These are phyloP conservation scores for Apocrypta bakeri DNA, from an alignment of 1,140 invertebrate species.

Conservation along the genomic window DNA sequence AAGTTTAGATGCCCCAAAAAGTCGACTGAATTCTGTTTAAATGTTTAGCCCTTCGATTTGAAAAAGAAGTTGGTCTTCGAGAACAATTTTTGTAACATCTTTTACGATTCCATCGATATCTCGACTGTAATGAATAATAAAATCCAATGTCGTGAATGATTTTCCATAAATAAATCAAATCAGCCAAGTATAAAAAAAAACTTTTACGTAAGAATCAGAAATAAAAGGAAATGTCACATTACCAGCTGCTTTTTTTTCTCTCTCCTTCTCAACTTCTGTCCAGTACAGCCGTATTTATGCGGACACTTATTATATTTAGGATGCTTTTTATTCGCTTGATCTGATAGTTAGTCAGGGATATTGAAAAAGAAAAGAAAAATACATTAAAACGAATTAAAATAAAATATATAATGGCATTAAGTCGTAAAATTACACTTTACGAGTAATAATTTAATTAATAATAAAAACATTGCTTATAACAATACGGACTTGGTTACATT, in stretches of 20 bases:
- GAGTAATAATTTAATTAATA: too few species aligned
- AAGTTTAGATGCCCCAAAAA: not conserved
- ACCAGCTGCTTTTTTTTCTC: conserved; percentile 3
- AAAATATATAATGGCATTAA: not conserved
- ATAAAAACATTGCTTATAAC: too few species aligned
- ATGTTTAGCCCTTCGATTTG: not conserved
- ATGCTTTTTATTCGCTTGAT: not conserved
- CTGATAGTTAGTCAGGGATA: conserved; percentile 6
- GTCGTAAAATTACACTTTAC: too few species aligned
- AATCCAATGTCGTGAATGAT: too few species aligned
- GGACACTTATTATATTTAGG: conserved; percentile 16
- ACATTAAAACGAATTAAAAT: not conserved
- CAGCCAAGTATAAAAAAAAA: too few species aligned
- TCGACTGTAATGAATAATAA: not conserved
- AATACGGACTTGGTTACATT: too few species aligned
- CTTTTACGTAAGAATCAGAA: too few species aligned
- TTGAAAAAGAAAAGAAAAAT: not conserved
- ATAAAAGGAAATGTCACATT: too few species aligned
- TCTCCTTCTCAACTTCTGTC: conserved; percentile 1
- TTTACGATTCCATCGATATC: conserved; percentile 25
- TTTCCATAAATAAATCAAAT: too few species aligned
- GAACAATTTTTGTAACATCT: conserved; percentile 14
- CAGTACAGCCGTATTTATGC: not conserved
- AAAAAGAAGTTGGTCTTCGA: not conserved
- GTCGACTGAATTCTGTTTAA: not conserved